Evolutionary conservation across 2,888 invertebrate species (phyloP).

Genomic region (Anthoptus insignis): DNA sequence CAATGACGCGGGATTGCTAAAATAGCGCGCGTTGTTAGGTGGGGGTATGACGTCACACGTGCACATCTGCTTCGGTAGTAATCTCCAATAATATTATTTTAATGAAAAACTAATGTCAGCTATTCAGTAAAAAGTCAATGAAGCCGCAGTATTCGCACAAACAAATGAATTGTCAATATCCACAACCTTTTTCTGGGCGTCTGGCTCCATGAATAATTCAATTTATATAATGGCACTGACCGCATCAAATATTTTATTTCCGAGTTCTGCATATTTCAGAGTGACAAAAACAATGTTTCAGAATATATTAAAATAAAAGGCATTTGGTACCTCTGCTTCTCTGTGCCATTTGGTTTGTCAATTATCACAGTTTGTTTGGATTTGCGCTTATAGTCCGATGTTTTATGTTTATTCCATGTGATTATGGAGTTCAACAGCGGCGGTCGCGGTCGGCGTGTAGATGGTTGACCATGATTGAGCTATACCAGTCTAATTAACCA

Average conservation of each 20-base stretch:
- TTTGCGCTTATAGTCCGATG: conserved; percentile 25
- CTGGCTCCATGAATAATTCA: conserved; percentile 81
- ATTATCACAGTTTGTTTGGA: conserved; percentile 34
- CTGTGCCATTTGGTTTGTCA: conserved; percentile 19
- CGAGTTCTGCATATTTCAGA: conserved; percentile 80
- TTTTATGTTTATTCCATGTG: conserved; percentile 1
- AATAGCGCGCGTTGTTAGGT: too few relatives aligned
- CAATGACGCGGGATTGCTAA: too few relatives aligned
- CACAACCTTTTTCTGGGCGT: conserved; percentile 77
- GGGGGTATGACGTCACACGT: too few relatives aligned
- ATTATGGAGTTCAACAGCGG: too few relatives aligned
- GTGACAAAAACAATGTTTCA: conserved; percentile 74
- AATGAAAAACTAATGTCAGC: conserved; percentile 8
- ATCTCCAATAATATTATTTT: neutral
- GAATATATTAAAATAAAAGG: conserved; percentile 61
- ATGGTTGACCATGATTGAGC: too few relatives aligned
- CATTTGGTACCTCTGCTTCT: conserved; percentile 53
- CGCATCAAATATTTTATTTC: conserved; percentile 82
- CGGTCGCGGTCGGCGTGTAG: too few relatives aligned
- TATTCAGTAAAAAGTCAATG: conserved; percentile 65
- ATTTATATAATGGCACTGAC: conserved; percentile 79
- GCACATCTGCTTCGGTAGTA: too few relatives aligned
- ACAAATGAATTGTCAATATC: conserved; percentile 81
- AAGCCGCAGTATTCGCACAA: conserved; percentile 74
- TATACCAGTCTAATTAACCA: too few relatives aligned